Evolutionary conservation across 2,797 vertebrate species (phyloP).

Genomic region (Balearica regulorum): DNA sequence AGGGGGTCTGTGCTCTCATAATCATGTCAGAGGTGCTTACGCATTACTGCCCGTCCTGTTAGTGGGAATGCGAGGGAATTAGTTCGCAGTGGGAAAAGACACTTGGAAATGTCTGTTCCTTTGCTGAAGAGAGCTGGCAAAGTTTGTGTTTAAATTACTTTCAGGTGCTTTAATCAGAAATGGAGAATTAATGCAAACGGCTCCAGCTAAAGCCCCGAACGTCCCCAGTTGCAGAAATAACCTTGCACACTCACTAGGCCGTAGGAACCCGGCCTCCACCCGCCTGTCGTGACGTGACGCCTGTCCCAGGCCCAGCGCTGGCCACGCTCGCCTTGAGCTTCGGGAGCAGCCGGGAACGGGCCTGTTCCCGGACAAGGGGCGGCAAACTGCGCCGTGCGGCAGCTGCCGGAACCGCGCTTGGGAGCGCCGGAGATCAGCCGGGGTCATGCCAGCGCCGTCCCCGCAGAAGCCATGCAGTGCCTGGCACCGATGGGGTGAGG

Average conservation of each 20-base stretch:
- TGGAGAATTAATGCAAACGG: not conserved
- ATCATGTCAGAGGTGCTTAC: not conserved
- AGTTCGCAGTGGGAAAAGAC: not conserved
- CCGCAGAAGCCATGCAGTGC: not conserved
- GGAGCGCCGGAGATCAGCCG: no score
- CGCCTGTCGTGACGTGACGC: not conserved
- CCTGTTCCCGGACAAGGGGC: not conserved
- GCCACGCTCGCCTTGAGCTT: not conserved
- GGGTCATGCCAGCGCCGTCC: fast-evolving
- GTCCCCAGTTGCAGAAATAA: not conserved
- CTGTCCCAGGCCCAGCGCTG: not conserved
- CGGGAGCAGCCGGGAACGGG: not conserved
- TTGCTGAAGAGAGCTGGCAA: not conserved
- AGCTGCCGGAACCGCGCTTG: not conserved
- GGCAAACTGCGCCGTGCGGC: no score
- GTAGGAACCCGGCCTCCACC: not conserved
- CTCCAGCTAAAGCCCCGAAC: not conserved
- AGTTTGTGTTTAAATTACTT: not conserved
- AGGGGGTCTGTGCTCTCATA: not conserved
- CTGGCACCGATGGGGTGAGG: not conserved
- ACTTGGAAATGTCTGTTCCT: not conserved
- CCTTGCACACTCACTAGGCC: fast-evolving
- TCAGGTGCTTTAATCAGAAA: not conserved
- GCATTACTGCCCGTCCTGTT: fast-evolving
- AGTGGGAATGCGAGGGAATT: not conserved